Conservation (phyloP, 2,888 invertebrate genomes). For the Zygothrica quintamaculata region DNA sequence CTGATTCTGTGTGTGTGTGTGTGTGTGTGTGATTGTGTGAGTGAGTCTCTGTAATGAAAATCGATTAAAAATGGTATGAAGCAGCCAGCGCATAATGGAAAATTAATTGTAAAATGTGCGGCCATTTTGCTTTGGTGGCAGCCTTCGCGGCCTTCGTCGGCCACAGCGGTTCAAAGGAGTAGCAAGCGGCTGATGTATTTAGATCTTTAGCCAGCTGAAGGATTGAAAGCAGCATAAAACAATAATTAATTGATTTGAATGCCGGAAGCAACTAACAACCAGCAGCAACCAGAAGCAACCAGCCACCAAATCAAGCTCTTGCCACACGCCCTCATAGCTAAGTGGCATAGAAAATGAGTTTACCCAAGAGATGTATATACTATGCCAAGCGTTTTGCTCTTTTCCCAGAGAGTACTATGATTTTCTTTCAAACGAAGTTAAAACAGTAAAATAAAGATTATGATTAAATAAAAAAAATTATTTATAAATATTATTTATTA, state of each 20-base stretch:
- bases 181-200: slow-evolving; percentile 17
- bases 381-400: slow-evolving; percentile 27
- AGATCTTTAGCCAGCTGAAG: slow-evolving; percentile 50
- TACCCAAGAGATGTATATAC: slow-evolving; percentile 63
- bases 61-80: slow-evolving; percentile 68
- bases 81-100: slow-evolving; percentile 61
- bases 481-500: too few species aligned
- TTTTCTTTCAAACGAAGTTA: neutral
- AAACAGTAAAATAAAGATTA: too few species aligned
- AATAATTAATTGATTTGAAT: slow-evolving; percentile 80
- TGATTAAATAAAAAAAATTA: too few species aligned
- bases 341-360: slow-evolving; percentile 79
- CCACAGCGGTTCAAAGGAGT: neutral
- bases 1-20: too few species aligned
- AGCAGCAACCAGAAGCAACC: too few species aligned
- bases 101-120: slow-evolving; percentile 76
- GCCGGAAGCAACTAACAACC: slow-evolving; percentile 18
- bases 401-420: slow-evolving; percentile 6
- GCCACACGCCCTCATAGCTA: slow-evolving; percentile 34
- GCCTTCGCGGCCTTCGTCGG: too few species aligned
- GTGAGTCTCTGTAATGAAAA: slow-evolving; percentile 68
- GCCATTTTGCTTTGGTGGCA: slow-evolving; percentile 72
- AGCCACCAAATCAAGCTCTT: slow-evolving; percentile 22
- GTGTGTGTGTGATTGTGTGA: too few species aligned
- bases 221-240: slow-evolving; percentile 72